phyloP scores from a whole-genome alignment of 2,797 vertebrate genomes.

The Merluccius polli region DNA sequence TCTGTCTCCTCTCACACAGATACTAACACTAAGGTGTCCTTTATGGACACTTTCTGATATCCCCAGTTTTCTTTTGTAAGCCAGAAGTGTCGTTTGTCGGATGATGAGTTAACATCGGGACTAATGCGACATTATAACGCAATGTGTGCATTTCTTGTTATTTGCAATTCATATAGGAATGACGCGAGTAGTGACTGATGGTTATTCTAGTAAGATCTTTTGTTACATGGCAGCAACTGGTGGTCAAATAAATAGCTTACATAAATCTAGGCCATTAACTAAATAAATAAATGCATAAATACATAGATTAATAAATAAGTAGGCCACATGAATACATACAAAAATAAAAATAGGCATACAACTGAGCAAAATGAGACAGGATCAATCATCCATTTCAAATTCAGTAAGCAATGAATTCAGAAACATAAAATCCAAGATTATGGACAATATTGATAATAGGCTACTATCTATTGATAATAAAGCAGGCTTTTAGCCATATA shows the following conservation, averaged over 20 bases:
- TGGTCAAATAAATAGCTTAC: neutral
- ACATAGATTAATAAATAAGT: no score
- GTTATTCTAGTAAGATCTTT: neutral
- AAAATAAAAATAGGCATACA: neutral
- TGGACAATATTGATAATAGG: neutral
- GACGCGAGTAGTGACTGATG: neutral
- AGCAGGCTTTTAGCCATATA: neutral
- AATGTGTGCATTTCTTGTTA: neutral
- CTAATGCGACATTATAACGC: no score
- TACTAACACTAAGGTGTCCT: no score
- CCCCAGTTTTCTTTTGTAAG: no score
- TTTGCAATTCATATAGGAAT: neutral
- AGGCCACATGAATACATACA: no score
- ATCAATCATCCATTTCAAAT: neutral
- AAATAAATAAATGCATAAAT: no score
- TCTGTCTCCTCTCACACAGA: conserved; percentile 10
- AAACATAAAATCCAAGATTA: neutral
- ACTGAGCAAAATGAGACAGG: neutral
- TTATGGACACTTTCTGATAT: neutral
- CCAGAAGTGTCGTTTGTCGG: no score
- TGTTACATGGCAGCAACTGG: neutral
- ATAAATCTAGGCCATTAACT: neutral
- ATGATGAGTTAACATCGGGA: no score
- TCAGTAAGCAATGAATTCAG: neutral
- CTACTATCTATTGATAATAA: neutral